Conservation (phyloP, 2,888 invertebrate genomes). For the Boloria selene region DNA sequence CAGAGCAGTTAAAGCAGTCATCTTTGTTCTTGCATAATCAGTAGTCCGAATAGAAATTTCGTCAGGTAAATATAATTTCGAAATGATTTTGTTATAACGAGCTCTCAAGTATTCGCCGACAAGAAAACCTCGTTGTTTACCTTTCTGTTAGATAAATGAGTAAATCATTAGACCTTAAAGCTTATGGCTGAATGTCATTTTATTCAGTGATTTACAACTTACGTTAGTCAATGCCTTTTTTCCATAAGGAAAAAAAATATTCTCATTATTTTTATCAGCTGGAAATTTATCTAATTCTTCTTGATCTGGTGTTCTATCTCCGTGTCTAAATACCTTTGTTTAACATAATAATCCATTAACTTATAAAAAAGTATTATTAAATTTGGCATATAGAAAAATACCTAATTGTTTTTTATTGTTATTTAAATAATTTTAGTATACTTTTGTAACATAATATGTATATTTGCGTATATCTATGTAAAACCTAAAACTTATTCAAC, state of each 20-base stretch:
- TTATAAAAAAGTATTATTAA: too few species aligned
- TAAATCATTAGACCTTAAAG: background rate
- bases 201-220: constrained; percentile 49
- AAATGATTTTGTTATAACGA: constrained; percentile 72
- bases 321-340: constrained; percentile 86
- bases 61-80: constrained; percentile 68
- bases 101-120: constrained; percentile 75
- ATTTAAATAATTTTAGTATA: too few species aligned
- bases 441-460: background rate
- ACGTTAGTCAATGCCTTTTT: constrained; percentile 85
- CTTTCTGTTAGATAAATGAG: constrained; percentile 60
- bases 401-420: too few species aligned
- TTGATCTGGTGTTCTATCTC: constrained; percentile 86
- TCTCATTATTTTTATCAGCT: constrained; percentile 63
- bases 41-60: constrained; percentile 83
- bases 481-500: background rate
- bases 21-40: constrained; percentile 87
- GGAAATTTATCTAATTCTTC: constrained; percentile 79
- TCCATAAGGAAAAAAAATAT: constrained; percentile 83
- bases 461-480: background rate
- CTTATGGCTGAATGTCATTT: background rate
- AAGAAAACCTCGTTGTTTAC: constrained; percentile 74
- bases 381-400: too few species aligned
- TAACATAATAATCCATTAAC: background rate
- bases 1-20: constrained; percentile 86